Evolutionary conservation across 1,140 invertebrate species (phyloP).

Genomic region (Sycophaga agraensis): DNA sequence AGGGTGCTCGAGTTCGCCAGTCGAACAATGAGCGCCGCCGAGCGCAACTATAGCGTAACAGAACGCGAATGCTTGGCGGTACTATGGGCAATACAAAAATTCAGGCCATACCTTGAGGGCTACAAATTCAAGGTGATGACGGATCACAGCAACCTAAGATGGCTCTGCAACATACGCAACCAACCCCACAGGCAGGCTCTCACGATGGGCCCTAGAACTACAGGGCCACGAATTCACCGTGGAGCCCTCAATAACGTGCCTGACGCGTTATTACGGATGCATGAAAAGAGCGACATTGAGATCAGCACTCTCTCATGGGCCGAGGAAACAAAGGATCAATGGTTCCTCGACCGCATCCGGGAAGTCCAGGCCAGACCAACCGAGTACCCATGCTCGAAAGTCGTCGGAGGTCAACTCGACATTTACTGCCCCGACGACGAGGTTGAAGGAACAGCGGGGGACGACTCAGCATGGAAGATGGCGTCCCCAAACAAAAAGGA

Average conservation of each 20-base stretch:
- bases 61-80: conserved; percentile 7
- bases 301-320: background rate
- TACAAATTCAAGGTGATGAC: background rate
- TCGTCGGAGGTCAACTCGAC: no score
- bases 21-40: no score
- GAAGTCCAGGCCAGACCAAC: background rate
- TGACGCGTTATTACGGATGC: background rate
- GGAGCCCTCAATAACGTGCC: background rate
- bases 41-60: no score
- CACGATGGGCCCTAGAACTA: background rate
- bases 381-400: no score
- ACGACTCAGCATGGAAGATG: no score
- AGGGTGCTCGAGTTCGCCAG: no score
- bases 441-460: no score
- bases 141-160: background rate
- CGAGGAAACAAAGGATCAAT: background rate
- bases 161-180: background rate
- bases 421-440: no score
- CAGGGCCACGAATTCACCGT: background rate
- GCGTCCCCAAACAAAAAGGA: no score
- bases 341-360: background rate
- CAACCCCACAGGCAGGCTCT: background rate
- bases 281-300: background rate
- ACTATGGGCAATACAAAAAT: background rate
- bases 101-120: background rate